These are phyloP conservation scores for Gallinago nigripennis DNA, from an alignment of 2,797 vertebrate genomes.

Conservation along the genomic window DNA sequence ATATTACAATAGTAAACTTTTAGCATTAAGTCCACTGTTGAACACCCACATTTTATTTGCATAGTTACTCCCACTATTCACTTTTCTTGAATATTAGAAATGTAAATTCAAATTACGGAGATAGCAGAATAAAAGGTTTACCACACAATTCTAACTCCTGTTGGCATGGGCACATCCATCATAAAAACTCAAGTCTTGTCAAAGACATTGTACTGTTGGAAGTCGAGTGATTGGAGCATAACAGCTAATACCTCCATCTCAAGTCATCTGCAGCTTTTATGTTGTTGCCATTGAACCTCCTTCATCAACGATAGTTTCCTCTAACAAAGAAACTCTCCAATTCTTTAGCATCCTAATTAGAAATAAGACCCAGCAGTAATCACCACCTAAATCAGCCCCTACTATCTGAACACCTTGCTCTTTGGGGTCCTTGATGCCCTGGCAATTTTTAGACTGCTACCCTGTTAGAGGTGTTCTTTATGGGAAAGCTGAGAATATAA, in stretches of 20 bases:
- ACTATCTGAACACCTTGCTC: not conserved
- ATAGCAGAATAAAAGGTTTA: not conserved
- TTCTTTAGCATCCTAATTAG: not conserved
- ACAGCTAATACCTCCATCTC: not conserved
- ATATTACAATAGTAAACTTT: not conserved
- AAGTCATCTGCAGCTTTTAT: not conserved
- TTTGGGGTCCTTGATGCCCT: not conserved
- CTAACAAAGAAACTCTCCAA: not conserved
- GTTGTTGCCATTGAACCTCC: not conserved
- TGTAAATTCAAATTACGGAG: not conserved
- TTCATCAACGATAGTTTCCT: not conserved
- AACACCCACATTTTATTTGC: not conserved
- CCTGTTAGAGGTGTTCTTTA: rapidly evolving
- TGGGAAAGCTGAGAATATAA: not conserved
- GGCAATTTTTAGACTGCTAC: not conserved
- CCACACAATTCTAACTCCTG: not conserved
- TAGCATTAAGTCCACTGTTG: not conserved
- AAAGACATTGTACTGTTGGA: not conserved
- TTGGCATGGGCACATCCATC: not conserved
- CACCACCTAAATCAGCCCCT: not conserved
- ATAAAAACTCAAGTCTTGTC: not conserved
- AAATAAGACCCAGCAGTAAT: not conserved
- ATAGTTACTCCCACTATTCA: not conserved
- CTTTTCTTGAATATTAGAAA: not conserved
- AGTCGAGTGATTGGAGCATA: not conserved